These are phyloP conservation scores for Drosophila novamexicana DNA, from an alignment of 1,140 invertebrate genomes.

Conservation along the genomic window DNA sequence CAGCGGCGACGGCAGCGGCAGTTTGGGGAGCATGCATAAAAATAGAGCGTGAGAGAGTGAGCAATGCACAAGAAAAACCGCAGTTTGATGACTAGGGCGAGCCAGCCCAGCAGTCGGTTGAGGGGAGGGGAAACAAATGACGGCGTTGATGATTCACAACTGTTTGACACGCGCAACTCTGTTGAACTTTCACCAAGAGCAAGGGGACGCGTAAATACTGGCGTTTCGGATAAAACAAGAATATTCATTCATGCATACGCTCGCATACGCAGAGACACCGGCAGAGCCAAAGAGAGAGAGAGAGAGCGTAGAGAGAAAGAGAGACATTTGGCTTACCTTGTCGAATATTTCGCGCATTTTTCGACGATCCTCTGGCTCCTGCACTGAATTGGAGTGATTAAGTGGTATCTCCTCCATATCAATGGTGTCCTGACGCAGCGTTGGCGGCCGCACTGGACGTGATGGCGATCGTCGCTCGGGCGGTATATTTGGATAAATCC, in stretches of 20 bases:
- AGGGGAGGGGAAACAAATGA: not conserved
- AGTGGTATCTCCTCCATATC: constrained; percentile 81
- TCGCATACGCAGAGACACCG: not conserved
- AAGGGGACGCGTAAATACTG: constrained; percentile 4
- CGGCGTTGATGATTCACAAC: constrained; percentile 51
- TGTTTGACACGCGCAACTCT: constrained; percentile 1
- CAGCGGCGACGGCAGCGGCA: not conserved
- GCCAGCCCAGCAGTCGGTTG: not conserved
- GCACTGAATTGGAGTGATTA: constrained; percentile 51
- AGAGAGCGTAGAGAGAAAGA: not conserved
- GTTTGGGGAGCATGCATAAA: not conserved
- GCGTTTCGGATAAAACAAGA: constrained; percentile 20
- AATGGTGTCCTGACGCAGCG: constrained; percentile 75
- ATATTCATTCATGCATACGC: constrained; percentile 53
- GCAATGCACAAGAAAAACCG: not conserved
- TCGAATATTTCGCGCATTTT: constrained; percentile 74
- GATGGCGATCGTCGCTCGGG: constrained; percentile 58
- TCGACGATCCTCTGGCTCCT: constrained; percentile 72
- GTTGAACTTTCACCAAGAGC: constrained; percentile 53
- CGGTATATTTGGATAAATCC: constrained; percentile 74
- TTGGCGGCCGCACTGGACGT: constrained; percentile 51
- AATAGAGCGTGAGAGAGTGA: constrained; percentile 17
- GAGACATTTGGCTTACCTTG: constrained; percentile 49
- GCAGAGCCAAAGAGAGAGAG: not conserved
- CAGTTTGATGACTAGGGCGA: not conserved